Evolutionary conservation across 2,888 invertebrate genomes (phyloP).

Genomic region (Drosophila borborema): DNA sequence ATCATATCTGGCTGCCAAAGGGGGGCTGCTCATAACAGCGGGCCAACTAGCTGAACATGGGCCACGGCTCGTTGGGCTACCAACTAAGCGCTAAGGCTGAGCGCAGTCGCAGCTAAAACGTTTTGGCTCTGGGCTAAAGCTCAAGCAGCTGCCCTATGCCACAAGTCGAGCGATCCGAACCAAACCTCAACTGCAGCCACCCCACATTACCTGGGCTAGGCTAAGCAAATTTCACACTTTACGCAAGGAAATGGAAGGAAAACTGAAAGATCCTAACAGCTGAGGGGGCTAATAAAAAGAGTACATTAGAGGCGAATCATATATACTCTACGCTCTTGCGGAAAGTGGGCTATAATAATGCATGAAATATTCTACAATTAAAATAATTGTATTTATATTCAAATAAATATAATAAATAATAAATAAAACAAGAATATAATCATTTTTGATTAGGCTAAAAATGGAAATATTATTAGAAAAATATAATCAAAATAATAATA

Average conservation of each 20-base stretch:
- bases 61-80: conserved; percentile 76
- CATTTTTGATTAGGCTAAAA: too few species aligned
- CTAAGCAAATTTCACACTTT: conserved; percentile 73
- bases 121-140: conserved; percentile 21
- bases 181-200: conserved; percentile 30
- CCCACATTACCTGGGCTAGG: conserved; percentile 22
- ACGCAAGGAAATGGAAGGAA: conserved; percentile 17
- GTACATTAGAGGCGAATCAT: neutral
- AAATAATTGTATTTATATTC: neutral
- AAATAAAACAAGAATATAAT: too few species aligned
- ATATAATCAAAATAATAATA: too few species aligned
- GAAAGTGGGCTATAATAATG: neutral
- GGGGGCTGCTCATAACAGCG: neutral
- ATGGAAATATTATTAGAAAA: too few species aligned
- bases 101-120: conserved; percentile 27
- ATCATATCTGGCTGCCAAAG: neutral
- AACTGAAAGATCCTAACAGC: conserved; percentile 4
- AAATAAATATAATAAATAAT: neutral
- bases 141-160: conserved; percentile 44
- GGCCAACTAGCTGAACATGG: conserved; percentile 31
- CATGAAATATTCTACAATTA: neutral
- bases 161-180: conserved; percentile 3
- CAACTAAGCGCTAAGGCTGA: conserved; percentile 58
- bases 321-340: neutral
- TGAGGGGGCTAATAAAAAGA: neutral